phyloP scores from a whole-genome alignment of 2,888 invertebrate genomes.

The Dorcus hopei region DNA sequence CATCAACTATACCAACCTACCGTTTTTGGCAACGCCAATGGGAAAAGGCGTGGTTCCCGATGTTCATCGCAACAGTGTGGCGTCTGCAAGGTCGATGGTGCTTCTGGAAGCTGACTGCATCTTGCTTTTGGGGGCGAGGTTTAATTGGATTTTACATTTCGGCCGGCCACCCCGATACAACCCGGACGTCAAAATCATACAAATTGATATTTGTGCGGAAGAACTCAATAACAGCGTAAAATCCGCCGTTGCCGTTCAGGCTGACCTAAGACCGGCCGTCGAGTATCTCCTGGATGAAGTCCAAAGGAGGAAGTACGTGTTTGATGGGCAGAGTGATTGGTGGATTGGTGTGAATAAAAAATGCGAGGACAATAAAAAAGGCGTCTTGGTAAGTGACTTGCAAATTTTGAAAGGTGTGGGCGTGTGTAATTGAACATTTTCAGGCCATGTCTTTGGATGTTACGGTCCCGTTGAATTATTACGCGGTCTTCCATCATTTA shows the following conservation, averaged over 20 bases:
- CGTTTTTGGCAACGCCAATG: conserved; percentile 95
- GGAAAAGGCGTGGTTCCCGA: conserved; percentile 81
- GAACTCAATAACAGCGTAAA: conserved; percentile 89
- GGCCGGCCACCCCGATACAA: conserved; percentile 84
- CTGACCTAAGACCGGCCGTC: conserved; percentile 76
- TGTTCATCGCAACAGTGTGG: conserved; percentile 69
- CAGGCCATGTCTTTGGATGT: conserved; percentile 67
- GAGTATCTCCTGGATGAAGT: conserved; percentile 61
- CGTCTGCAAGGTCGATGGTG: conserved; percentile 76
- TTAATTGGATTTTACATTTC: conserved; percentile 99
- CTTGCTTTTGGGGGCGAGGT: conserved; percentile 81
- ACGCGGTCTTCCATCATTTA: conserved; percentile 84
- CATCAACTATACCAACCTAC: conserved; percentile 69
- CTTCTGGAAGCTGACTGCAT: conserved; percentile 86
- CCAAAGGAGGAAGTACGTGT: conserved; percentile 57
- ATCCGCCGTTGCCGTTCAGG: conserved; percentile 76
- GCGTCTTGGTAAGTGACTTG: conserved; percentile 58
- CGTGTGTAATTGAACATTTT: conserved; percentile 19
- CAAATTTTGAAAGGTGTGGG: neutral
- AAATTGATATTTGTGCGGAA: conserved; percentile 85
- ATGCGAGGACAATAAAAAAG: conserved; percentile 67
- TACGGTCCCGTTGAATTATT: conserved; percentile 85
- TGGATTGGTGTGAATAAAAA: conserved; percentile 72
- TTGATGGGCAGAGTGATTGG: conserved; percentile 64
- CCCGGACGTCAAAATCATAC: conserved; percentile 82